Percentiles rank a stretch among this genome's conserved stretches.
Conservation (phyloP, 2,888 invertebrate genomes). For the Drosophila robusta region DNA sequence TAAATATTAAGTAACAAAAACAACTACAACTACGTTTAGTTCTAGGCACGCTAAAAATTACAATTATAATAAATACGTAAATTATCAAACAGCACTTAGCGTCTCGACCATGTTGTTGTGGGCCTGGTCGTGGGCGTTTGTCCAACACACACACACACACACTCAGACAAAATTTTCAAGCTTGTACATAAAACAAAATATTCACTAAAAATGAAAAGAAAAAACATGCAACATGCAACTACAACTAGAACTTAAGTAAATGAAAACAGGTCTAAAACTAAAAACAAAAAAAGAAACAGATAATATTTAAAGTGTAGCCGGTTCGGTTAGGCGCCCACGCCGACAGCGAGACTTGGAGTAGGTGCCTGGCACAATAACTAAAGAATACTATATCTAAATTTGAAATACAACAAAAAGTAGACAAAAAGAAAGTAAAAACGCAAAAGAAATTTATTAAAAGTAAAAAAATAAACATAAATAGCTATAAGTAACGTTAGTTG, state of each 20-base stretch:
- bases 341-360: constrained; percentile 45
- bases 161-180: constrained; percentile 27
- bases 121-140: constrained; percentile 38
- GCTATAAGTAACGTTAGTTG: constrained; percentile 56
- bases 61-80: constrained; percentile 51
- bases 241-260: constrained; percentile 52
- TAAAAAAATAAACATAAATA: constrained; percentile 26
- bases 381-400: constrained; percentile 44
- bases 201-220: constrained; percentile 1
- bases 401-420: constrained; percentile 25
- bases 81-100: constrained; percentile 41
- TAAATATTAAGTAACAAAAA: constrained; percentile 36
- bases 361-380: constrained; percentile 73
- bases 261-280: constrained; percentile 62
- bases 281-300: constrained; percentile 10
- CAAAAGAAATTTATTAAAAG: constrained; percentile 15
- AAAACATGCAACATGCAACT: constrained; percentile 50
- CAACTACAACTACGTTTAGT: constrained; percentile 47
- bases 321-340: constrained; percentile 38
- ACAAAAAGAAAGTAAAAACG: constrained; percentile 18
- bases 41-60: constrained; percentile 31
- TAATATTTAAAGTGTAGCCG: constrained; percentile 46
- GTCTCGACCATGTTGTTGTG: constrained; percentile 36
- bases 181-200: constrained; percentile 42
- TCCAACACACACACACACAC: constrained; percentile 20